A percentile compares a stretch with the other conserved stretches of the same genome.
Evolutionary conservation across 2,113 vertebrate species (phyloP).

Genomic region (Aldabrachelys gigantea): DNA sequence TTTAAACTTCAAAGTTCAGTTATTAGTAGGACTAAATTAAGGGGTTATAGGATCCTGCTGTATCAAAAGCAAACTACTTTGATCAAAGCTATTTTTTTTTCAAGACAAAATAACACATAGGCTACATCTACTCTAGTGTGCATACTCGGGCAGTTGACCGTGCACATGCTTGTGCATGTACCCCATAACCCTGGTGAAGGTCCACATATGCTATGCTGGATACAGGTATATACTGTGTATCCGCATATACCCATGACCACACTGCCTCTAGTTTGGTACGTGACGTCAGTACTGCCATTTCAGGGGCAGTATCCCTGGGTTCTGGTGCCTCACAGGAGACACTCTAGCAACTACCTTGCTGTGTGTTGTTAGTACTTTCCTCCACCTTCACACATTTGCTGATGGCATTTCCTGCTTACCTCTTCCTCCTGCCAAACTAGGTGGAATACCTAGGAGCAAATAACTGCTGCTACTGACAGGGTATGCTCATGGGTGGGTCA

Average conservation of each 20-base stretch:
- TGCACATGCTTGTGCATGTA: not conserved
- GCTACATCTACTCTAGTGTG: not conserved
- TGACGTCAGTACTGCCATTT: not conserved
- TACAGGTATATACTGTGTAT: not conserved
- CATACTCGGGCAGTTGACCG: not conserved
- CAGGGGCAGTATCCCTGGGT: not conserved
- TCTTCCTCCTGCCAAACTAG: not conserved
- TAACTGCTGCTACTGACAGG: not conserved
- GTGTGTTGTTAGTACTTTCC: not conserved
- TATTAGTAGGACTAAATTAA: constrained; percentile 30
- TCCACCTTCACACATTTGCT: not conserved
- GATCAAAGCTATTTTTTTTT: not conserved
- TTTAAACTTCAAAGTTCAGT: constrained; percentile 33
- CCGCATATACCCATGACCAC: not conserved
- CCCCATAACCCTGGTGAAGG: not conserved
- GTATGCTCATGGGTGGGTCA: too few species aligned
- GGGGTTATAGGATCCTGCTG: not conserved
- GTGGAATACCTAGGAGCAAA: not conserved
- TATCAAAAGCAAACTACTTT: constrained; percentile 42
- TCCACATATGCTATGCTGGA: not conserved
- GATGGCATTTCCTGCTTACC: not conserved
- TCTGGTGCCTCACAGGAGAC: not conserved
- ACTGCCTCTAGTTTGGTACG: not conserved
- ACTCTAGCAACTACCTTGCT: not conserved
- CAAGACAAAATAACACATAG: not conserved